Percentiles rank a stretch among this genome's conserved stretches.
Conservation (phyloP, 2,888 invertebrate genomes). For the Torymus texanus region DNA sequence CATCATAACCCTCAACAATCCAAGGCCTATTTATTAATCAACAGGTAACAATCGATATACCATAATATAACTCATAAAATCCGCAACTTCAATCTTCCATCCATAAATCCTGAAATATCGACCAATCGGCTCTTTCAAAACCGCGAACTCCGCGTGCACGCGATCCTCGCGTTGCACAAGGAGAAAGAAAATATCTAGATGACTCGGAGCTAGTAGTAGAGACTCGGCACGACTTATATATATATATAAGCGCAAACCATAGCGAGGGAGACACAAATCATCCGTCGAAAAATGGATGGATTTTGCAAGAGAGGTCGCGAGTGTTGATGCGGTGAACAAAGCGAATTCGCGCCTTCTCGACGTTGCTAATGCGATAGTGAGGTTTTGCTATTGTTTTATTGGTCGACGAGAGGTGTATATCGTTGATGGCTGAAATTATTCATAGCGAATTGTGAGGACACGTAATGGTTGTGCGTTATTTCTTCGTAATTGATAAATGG, state of each 20-base stretch:
- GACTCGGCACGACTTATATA: not conserved
- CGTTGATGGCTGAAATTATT: too few relatives aligned
- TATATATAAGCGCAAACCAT: not conserved
- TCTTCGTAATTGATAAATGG: too few relatives aligned
- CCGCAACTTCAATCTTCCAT: not conserved
- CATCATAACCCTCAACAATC: too few relatives aligned
- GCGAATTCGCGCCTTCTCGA: slow-evolving; percentile 15
- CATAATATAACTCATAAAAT: not conserved
- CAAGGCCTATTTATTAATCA: too few relatives aligned
- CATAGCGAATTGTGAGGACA: too few relatives aligned
- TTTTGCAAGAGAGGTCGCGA: slow-evolving; percentile 27
- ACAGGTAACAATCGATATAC: too few relatives aligned
- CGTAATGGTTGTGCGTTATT: too few relatives aligned
- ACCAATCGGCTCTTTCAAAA: not conserved
- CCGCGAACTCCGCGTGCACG: not conserved
- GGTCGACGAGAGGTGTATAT: too few relatives aligned
- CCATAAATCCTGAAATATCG: not conserved
- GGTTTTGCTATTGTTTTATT: slow-evolving; percentile 17
- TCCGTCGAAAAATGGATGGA: slow-evolving; percentile 21
- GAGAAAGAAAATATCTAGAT: slow-evolving; percentile 25
- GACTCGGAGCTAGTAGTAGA: not conserved
- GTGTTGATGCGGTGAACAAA: slow-evolving; percentile 20
- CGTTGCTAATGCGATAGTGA: slow-evolving; percentile 2
- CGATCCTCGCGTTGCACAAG: slow-evolving; percentile 4
- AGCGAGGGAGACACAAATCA: slow-evolving; percentile 28